These are phyloP conservation scores for Amaurobius ferox DNA, from an alignment of 2,888 invertebrate genomes.

Conservation along the genomic window DNA sequence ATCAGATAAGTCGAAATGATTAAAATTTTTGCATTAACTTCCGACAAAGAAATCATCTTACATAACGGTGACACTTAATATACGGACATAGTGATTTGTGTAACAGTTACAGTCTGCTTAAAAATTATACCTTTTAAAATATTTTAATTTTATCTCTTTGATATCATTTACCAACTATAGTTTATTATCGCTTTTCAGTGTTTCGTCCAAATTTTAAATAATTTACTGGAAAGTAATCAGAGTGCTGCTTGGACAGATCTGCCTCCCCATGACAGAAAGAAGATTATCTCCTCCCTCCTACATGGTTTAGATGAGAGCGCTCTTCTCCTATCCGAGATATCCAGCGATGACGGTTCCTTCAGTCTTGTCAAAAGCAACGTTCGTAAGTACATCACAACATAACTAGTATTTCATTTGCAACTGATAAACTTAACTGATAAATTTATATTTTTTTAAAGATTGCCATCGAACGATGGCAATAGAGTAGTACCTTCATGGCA, in stretches of 20 bases:
- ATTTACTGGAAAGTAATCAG: slow-evolving; percentile 76
- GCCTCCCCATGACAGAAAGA: slow-evolving; percentile 74
- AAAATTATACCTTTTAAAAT: too few relatives aligned
- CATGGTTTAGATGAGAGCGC: slow-evolving; percentile 77
- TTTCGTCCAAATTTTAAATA: slow-evolving; percentile 77
- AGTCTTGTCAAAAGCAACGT: slow-evolving; percentile 72
- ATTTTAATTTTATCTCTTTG: too few relatives aligned
- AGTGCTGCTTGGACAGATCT: slow-evolving; percentile 77
- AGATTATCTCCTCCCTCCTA: slow-evolving; percentile 76
- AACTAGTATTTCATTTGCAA: too few relatives aligned
- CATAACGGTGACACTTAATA: too few relatives aligned
- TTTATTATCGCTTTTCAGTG: slow-evolving; percentile 73
- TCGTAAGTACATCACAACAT: slow-evolving; percentile 69
- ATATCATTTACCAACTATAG: neutral
- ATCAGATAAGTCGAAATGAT: neutral
- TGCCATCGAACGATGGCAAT: too few relatives aligned
- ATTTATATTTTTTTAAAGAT: too few relatives aligned
- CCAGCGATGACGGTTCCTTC: slow-evolving; percentile 73
- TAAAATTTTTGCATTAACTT: neutral
- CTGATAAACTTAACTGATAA: too few relatives aligned
- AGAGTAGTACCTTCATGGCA: too few relatives aligned
- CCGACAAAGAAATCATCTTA: too few relatives aligned
- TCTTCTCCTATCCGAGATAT: slow-evolving; percentile 76
- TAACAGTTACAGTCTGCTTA: too few relatives aligned
- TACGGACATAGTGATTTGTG: too few relatives aligned